Evolutionary conservation across 2,797 vertebrate genomes (phyloP).

Genomic region (Hypotaenidia philippensis): DNA sequence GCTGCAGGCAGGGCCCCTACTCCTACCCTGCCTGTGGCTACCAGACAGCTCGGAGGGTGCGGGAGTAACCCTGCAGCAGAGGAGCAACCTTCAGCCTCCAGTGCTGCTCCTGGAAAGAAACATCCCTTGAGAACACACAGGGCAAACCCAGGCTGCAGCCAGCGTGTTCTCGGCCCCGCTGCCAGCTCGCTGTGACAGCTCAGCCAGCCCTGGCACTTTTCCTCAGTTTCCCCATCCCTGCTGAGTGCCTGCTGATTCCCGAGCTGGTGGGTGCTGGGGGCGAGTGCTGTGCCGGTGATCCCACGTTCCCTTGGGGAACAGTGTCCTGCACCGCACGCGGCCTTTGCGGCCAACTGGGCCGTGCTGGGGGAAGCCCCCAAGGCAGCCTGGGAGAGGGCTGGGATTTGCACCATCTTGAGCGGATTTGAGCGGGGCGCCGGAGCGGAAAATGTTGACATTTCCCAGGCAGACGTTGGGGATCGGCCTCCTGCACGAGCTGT

Average conservation of each 20-base stretch:
- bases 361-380: background rate
- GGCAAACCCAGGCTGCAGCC: background rate
- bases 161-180: accelerated
- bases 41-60: accelerated
- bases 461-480: constrained; percentile 50
- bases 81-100: background rate
- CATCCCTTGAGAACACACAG: accelerated
- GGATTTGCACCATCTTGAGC: constrained; percentile 61
- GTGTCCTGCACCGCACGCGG: accelerated
- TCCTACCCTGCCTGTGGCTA: accelerated
- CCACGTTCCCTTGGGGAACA: accelerated
- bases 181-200: background rate
- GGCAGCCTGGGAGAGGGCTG: background rate
- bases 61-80: background rate
- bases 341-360: background rate
- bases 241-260: background rate
- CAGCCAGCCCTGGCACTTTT: background rate
- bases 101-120: background rate
- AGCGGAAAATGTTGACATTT: constrained; percentile 60
- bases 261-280: accelerated
- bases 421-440: constrained; percentile 24
- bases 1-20: background rate
- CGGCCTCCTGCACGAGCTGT: constrained; percentile 33
- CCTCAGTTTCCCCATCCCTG: constrained; percentile 14
- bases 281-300: accelerated